Evolutionary conservation across 2,888 invertebrate genomes (phyloP), one percentile per base, ranked within the genome.

Genomic region (Subacronicta megacephala): DNA sequence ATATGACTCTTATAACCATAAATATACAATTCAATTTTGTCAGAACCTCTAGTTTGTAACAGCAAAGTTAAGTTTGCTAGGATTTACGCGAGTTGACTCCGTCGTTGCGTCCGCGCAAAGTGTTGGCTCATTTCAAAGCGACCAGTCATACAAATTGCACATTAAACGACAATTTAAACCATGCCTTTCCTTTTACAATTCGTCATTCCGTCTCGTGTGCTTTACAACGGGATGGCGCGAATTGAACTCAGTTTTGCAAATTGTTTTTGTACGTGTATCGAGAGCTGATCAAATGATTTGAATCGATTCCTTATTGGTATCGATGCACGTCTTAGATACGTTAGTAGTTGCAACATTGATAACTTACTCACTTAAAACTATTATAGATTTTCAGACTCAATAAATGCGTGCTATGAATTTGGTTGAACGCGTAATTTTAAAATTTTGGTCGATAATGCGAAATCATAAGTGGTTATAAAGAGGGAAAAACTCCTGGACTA

Each of bases 111-210:
- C 78, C 77, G 70, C 78, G 78, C 85, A 83, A 83, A 82, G 80
- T 87, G 87, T 89, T 87, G 87, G 85, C 88, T 84, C 85, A 83
- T 87, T 88, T 87, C 76, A 82, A 84, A 77, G 80, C 77, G 68
- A 75, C 82, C 74, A 60, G 78, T 85, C 90, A 92, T 92, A 92
- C 90, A 88, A 92, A 92, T 91, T 71, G 85, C 84, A 77, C 73
- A 84, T 89, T 89, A 87, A 82, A 80, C 77, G 70, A 67, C 81
- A 64, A 80, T 86, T 87, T 86, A 85, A 89, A 84, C 79, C 83
- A 77, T 77, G 84, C 85, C 86, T 89, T 92, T 91, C 91, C 91
- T 89, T 91, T 91, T 87, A 82, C 86, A 85, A 92, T 93, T 89
- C 83, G 86, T 92, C 91, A 92, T 92, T 91, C 88, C 75, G 80